Evolutionary conservation across 2,888 invertebrate genomes (phyloP).

Genomic region (Lasioglossum lativentre): DNA sequence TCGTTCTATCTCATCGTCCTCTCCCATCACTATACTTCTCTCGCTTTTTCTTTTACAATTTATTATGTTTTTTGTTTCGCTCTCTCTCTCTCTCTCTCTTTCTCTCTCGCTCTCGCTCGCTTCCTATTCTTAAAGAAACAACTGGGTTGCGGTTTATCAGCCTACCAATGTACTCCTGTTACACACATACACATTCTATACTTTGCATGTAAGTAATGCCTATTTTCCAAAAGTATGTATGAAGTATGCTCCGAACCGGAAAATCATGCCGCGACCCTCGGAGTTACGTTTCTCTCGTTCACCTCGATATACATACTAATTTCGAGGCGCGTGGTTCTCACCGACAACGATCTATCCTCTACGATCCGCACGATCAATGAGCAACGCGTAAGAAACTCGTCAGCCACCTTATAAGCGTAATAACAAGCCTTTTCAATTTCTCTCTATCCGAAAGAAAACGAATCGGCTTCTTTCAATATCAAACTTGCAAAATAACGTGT

Average conservation of each 20-base stretch:
- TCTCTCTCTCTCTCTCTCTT: neutral
- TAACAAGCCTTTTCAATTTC: too few species aligned
- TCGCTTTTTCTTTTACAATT: neutral
- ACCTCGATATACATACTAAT: constrained; percentile 14
- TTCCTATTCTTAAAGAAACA: constrained; percentile 51
- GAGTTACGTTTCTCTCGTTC: constrained; percentile 15
- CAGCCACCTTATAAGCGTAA: neutral
- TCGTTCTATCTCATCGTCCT: neutral
- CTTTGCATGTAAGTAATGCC: constrained; percentile 97
- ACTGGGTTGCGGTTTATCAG: constrained; percentile 51
- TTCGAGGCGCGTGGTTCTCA: constrained; percentile 4
- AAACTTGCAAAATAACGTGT: too few species aligned
- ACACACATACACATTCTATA: constrained; percentile 91
- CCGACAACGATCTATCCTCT: neutral
- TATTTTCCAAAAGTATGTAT: constrained; percentile 87
- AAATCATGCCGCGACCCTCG: constrained; percentile 32
- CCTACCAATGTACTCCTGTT: constrained; percentile 66
- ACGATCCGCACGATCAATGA: neutral
- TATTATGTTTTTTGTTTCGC: neutral
- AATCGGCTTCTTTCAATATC: too few species aligned
- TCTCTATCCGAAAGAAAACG: too few species aligned
- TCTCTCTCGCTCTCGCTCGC: neutral
- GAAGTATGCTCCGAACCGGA: constrained; percentile 54
- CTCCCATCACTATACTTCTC: neutral
- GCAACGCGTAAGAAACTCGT: neutral